Conservation (phyloP, 2,113 vertebrate species). For the Vulpes ferrilata region DNA sequence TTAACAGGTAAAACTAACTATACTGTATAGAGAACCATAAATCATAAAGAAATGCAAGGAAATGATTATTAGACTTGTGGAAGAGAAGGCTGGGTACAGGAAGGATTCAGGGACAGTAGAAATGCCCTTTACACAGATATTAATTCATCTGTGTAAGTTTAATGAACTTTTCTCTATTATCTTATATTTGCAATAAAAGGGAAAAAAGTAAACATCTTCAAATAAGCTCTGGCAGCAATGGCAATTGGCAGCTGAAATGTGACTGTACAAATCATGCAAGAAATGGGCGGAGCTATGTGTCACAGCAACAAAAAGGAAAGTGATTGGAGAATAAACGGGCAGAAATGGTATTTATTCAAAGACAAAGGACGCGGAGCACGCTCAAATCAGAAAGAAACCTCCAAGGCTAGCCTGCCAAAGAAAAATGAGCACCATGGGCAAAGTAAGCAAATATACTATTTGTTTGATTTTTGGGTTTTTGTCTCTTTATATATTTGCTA, state of each 20-base stretch:
- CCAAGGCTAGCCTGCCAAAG: background rate
- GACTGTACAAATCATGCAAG: background rate
- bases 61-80: background rate
- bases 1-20: background rate
- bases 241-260: background rate
- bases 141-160: background rate
- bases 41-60: conserved; percentile 27
- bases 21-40: background rate
- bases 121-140: background rate
- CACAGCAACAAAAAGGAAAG: background rate
- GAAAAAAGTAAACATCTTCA: background rate
- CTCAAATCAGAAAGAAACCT: background rate
- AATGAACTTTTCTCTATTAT: background rate
- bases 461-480: background rate
- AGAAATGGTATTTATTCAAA: conserved; percentile 44
- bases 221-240: background rate
- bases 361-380: background rate
- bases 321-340: conserved; percentile 3
- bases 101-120: background rate
- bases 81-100: background rate
- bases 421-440: conserved; percentile 70
- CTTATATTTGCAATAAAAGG: background rate
- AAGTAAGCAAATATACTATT: conserved; percentile 43
- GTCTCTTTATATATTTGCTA: background rate
- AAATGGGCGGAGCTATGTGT: background rate